These are phyloP conservation scores for Andrena cerasifolii DNA, from an alignment of 1,140 invertebrate species.

Conservation along the genomic window DNA sequence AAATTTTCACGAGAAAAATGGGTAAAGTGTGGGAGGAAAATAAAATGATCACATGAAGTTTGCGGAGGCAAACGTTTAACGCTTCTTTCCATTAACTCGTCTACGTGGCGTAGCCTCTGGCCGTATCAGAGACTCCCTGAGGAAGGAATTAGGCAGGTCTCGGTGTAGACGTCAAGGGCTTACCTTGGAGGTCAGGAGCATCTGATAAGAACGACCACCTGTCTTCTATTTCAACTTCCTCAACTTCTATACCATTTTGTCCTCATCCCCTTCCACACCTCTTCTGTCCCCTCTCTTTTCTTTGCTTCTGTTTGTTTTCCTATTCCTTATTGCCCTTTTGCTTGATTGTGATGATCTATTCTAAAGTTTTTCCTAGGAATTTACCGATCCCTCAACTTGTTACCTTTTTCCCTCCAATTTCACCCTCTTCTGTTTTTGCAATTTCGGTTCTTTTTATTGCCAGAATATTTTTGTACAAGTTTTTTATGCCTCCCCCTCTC, in stretches of 20 bases:
- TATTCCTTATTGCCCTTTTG: too few relatives aligned
- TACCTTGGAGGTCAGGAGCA: slow-evolving; percentile 45
- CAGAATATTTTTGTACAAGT: neutral
- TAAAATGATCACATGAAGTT: neutral
- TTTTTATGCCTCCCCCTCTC: neutral
- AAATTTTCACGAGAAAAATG: slow-evolving; percentile 1
- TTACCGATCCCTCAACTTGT: slow-evolving; percentile 3
- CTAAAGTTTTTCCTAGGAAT: too few relatives aligned
- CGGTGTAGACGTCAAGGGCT: slow-evolving; percentile 46
- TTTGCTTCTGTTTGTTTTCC: neutral
- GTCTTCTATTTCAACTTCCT: slow-evolving; percentile 58
- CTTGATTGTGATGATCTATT: too few relatives aligned
- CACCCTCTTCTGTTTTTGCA: neutral
- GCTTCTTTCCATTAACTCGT: slow-evolving; percentile 69
- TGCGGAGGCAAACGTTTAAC: slow-evolving; percentile 19
- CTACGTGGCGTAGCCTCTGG: slow-evolving; percentile 51
- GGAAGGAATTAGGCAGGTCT: slow-evolving; percentile 66
- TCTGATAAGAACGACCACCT: slow-evolving; percentile 55
- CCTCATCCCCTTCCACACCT: neutral
- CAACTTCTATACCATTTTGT: slow-evolving; percentile 4
- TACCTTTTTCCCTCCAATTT: slow-evolving; percentile 8
- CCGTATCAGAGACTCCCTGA: slow-evolving; percentile 60
- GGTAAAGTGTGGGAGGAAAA: neutral
- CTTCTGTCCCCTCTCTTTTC: neutral
- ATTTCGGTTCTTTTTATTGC: neutral